Base-by-base conservation (phyloP, 1,140 invertebrate species). In the Campoletis sonorensis region DNA sequence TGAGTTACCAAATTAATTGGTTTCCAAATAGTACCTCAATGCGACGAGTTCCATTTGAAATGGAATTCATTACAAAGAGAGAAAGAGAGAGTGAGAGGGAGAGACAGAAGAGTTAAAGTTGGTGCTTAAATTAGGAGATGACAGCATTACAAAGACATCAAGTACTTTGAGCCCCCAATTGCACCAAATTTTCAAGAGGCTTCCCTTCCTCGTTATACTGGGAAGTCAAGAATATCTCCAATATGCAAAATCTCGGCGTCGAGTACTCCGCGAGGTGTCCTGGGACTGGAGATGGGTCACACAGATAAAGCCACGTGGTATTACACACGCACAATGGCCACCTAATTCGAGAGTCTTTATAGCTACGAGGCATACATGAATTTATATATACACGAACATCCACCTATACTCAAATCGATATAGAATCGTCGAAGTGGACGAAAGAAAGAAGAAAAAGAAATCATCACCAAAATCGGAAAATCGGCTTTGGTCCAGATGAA, bases 401-500 rank as follows among this genome's bases (percentile, higher is more conserved):
- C 15, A 8, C 13, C 13, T 3, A 54, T 3, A 15, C n/a, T 4
- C 21, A 30, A 21, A 58, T 68, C 26, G 61, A 75, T 64, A 76
- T 64, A 76, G 30, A 58, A 21, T 58, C 54, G 26, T 16, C 23
- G 58, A 21, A 1, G n/a, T 33, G 3, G 40, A 75, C 40, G 40
- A 7, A 18, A 54, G n/a, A 78, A 67, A 77, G 10, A 18, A 33
- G 72, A 49, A 37, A 18, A 71, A 76, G 27, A 33, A 79, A 82
- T 58, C 75, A 71, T 80, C 73, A 72, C 73, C 37, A 83, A 90
- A 90, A 91, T 91, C 88, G 87, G 88, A 87, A 92, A 92, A 92
- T 92, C 91, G 90, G 91, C 90, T 92, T 92, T 91, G 80, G 87
- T 86, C 84, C 87, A 86, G 84, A 86, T 88, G 87, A 90, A 89